Evolutionary conservation across 2,888 invertebrate genomes (phyloP), one percentile per base, ranked within the genome.

Genomic region (Taenaris catops): DNA sequence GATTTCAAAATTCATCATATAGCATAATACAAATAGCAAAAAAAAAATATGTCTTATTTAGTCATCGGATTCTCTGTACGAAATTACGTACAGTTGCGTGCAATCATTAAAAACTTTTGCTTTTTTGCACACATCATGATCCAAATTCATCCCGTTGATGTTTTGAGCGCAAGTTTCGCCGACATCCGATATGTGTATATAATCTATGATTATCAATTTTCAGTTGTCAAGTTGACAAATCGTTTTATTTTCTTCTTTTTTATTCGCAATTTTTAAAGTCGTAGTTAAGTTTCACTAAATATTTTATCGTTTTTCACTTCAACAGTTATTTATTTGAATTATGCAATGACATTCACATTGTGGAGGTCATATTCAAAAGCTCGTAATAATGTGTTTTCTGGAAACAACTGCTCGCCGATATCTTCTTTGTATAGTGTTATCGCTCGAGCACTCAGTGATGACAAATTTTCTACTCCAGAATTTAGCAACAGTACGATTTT

Each of bases 401-500:
- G 58, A 29, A 65, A 49, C 41, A 47, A 43, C 17, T 57, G 51
- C 32, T 47, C 47, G 36, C 44, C 57, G 9, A 18, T 57, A 26
- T 35, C 49, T 4, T 36, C 49, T 27, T 40, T 44, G 14, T 46
- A 48, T 41, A 41, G 54, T 44, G 8, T 50, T 25, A 43, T 53
- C 36, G 38, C 44, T 51, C 64, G 80, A 44, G 56, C 43, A 28
- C 63, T 61, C 29, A 62, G 68, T 51, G 79, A 79, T 44, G 73
- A 76, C 16, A 76, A 71, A 49, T 52, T 52, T 46, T 54, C 55
- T 46, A 62, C 58, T 47, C 63, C 67, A 28, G 76, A 79, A 43
- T 75, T 74, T 41, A 68, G 61, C 34, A 72, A 63, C 29, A 81
- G 75, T 45, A 89, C 89, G 4, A 89, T 92, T 37, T 63, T 93